These are phyloP conservation scores for Plebejus argus DNA, from an alignment of 2,888 invertebrate species.

Conservation along the genomic window DNA sequence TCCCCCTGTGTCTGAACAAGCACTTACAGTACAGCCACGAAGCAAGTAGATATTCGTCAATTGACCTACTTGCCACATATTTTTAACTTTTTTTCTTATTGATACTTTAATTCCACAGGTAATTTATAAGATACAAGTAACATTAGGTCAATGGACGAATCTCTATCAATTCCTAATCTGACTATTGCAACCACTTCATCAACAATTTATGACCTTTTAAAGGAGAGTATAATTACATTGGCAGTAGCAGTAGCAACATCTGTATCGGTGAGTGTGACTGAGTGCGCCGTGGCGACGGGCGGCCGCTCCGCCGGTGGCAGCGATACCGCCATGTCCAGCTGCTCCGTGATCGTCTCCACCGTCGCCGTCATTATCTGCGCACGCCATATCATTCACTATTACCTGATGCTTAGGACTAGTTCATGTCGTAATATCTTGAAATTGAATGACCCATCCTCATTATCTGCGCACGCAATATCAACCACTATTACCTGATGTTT, in stretches of 20 bases:
- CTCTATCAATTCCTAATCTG: background rate
- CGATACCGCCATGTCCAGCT: slow-evolving; percentile 92
- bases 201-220: background rate
- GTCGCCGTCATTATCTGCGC: slow-evolving; percentile 95
- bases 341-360: slow-evolving; percentile 96
- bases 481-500: background rate
- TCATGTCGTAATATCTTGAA: background rate
- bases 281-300: slow-evolving; percentile 90
- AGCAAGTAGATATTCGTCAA: no score
- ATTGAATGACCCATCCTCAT: background rate
- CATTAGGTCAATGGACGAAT: no score
- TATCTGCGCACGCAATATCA: background rate
- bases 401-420: background rate
- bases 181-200: background rate
- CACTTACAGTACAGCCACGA: no score
- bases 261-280: slow-evolving; percentile 92
- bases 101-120: no score
- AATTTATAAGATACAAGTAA: no score
- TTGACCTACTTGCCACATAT: no score
- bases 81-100: no score
- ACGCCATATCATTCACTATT: slow-evolving; percentile 35
- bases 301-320: slow-evolving; percentile 85
- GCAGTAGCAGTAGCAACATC: slow-evolving; percentile 88
- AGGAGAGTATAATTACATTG: slow-evolving; percentile 55
- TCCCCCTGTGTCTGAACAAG: no score